A percentile compares a stretch with the other conserved stretches of the same genome.
phyloP scores from a whole-genome alignment of 2,113 vertebrate genomes.

The Puntigrus tetrazona region DNA sequence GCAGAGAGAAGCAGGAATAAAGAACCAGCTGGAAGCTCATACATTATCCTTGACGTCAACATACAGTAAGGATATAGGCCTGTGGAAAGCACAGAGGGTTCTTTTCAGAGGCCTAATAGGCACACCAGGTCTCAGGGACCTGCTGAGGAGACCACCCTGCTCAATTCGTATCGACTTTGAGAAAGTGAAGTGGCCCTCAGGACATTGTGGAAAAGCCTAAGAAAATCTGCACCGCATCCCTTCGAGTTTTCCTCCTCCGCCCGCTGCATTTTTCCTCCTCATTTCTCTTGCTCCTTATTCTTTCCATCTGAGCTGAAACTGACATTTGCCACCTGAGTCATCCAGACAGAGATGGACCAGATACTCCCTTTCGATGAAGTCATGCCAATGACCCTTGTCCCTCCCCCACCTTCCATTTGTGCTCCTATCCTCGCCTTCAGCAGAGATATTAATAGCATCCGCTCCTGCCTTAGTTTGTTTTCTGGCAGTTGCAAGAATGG shows the following conservation, averaged over 20 bases:
- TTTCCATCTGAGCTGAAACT: slow-evolving; percentile 37
- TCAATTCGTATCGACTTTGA: slow-evolving; percentile 39
- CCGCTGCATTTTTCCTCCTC: not conserved
- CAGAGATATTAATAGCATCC: slow-evolving; percentile 11
- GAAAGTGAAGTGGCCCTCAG: slow-evolving; percentile 44
- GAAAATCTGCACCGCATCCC: not conserved
- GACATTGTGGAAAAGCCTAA: slow-evolving; percentile 41
- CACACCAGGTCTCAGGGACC: slow-evolving; percentile 52
- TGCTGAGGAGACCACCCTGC: slow-evolving; percentile 45
- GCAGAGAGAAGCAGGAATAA: slow-evolving; percentile 50
- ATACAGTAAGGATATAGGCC: slow-evolving; percentile 50
- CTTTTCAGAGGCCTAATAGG: slow-evolving; percentile 61
- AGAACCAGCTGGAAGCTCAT: slow-evolving; percentile 57
- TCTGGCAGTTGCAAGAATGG: slow-evolving; percentile 1
- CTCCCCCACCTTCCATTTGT: slow-evolving; percentile 13
- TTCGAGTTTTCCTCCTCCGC: not conserved
- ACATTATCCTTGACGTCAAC: slow-evolving; percentile 57
- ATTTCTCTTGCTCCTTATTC: slow-evolving; percentile 37
- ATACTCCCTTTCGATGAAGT: slow-evolving; percentile 51
- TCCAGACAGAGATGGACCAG: slow-evolving; percentile 48
- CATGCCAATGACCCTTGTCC: slow-evolving; percentile 45
- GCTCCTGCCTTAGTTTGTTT: slow-evolving; percentile 34
- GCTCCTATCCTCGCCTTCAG: slow-evolving; percentile 28
- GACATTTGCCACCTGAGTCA: slow-evolving; percentile 58
- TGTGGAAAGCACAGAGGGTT: slow-evolving; percentile 46